A percentile compares a stretch with the other conserved stretches of the same genome.
These are phyloP conservation scores for Craniophora ligustri DNA, from an alignment of 2,888 invertebrate genomes.

Conservation along the genomic window DNA sequence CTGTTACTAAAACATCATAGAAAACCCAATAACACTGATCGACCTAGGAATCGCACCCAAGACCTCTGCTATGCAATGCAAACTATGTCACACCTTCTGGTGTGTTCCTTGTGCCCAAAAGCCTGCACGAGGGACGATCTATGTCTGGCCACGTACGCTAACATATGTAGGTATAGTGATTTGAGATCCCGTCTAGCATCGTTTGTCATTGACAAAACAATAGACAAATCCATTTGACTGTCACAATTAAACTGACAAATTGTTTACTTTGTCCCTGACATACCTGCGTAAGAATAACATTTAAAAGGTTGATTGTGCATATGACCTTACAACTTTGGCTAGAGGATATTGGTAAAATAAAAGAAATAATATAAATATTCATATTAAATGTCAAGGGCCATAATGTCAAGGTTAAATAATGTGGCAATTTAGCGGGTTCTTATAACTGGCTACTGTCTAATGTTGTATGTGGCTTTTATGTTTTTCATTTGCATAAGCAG, in stretches of 20 bases:
- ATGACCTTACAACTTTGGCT: constrained; percentile 18
- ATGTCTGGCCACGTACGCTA: no score
- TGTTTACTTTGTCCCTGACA: constrained; percentile 11
- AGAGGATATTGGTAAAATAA: constrained; percentile 12
- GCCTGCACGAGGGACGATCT: no score
- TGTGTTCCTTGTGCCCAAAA: no score
- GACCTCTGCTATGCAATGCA: no score
- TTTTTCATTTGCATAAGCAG: constrained; percentile 7
- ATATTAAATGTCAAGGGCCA: constrained; percentile 29
- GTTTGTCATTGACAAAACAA: background rate
- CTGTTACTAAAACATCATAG: no score
- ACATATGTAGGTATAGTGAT: no score
- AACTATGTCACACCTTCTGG: no score
- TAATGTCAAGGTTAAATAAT: constrained; percentile 28
- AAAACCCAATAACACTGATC: no score
- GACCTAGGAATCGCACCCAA: no score
- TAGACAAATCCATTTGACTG: background rate
- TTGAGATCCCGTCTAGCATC: no score
- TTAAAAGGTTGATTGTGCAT: constrained; percentile 8
- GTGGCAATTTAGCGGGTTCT: constrained; percentile 7
- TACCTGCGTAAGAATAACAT: background rate
- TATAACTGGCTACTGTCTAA: constrained; percentile 9
- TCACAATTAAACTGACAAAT: background rate
- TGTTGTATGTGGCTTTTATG: constrained; percentile 2
- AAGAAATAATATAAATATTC: constrained; percentile 13